Evolutionary conservation across 2,888 invertebrate species (phyloP), one percentile per base, ranked within the genome.

Genomic region (Xanthia icteritia): DNA sequence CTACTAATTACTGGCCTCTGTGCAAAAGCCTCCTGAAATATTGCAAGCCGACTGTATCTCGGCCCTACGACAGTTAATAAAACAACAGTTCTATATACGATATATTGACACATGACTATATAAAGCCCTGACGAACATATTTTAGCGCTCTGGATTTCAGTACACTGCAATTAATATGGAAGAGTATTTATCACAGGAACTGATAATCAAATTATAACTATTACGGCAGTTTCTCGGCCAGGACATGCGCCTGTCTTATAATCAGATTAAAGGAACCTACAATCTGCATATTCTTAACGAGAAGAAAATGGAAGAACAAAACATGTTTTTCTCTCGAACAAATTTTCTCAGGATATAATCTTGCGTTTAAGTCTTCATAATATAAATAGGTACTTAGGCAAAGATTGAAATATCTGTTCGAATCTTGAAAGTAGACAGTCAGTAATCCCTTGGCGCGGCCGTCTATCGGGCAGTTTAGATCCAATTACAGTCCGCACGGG

Each of bases 1-100:
- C 96, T 89, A 89, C 94, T 96, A 96, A 96, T 96, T 96, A 95
- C 93, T 92, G 92, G 92, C 92, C 93, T 93, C 91, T 90, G 91
- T 90, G 89, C 89, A 84, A 90, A 91, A 91, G 85, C 87, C 84
- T 79, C 84, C 91, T 91, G 90, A 93, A 94, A 92, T 92, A 94
- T 93, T 91, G 89, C 90, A 77, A 74, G 83, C 85, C 80, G 84
- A 86, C 83, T 86, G 87, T 88, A 90, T 85, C 89, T 89, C 88
- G 88, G 88, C 87, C 84, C 88, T 89, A 88, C 85, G 87, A 87
- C 84, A 86, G 75, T 82, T 84, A 84, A 89, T 90, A 89, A 90
- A 90, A 84, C 66, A 76, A 66, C 76, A 20, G 84, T 75, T 79
- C 80, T 77, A 72, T 67, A 48, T 66, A 73, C 39, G 42, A 84